A percentile compares a stretch with the other conserved stretches of the same genome.
These are phyloP conservation scores for Geopemphigus sp. DNA, from an alignment of 1,140 invertebrate genomes.

Conservation along the genomic window DNA sequence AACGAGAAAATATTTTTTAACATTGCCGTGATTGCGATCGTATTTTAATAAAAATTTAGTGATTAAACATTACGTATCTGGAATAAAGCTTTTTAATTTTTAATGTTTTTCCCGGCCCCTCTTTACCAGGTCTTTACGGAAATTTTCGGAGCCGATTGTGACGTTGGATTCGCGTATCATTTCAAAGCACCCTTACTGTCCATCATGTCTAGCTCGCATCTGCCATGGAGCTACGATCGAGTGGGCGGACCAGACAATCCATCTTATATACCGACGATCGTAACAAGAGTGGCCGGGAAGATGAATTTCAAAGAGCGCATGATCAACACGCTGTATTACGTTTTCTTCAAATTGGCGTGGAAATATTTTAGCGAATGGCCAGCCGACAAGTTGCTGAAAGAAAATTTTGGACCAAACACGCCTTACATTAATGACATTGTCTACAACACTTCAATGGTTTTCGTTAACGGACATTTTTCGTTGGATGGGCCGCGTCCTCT, in stretches of 20 bases:
- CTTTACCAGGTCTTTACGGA: constrained; percentile 50
- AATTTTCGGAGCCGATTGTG: constrained; percentile 51
- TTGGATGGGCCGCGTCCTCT: constrained; percentile 62
- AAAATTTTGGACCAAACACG: constrained; percentile 52
- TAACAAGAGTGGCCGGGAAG: constrained; percentile 29
- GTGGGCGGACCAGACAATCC: constrained; percentile 52
- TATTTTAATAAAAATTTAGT: too few species aligned
- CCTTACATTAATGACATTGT: constrained; percentile 60
- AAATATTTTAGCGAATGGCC: constrained; percentile 22
- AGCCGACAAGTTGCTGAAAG: constrained; percentile 43
- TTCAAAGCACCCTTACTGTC: constrained; percentile 60
- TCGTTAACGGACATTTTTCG: constrained; percentile 67
- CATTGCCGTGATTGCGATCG: too few species aligned
- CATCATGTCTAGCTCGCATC: constrained; percentile 59
- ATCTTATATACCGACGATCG: constrained; percentile 51
- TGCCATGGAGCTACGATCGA: constrained; percentile 62
- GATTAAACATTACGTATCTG: too few species aligned
- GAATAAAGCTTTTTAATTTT: too few species aligned
- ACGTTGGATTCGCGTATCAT: constrained; percentile 54
- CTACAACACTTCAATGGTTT: constrained; percentile 62
- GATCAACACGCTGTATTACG: constrained; percentile 49
- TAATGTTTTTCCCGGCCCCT: background rate
- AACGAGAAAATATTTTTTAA: too few species aligned
- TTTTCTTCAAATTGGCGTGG: constrained; percentile 34
- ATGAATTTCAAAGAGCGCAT: constrained; percentile 52